A percentile compares a stretch with the other conserved stretches of the same genome.
phyloP scores from a whole-genome alignment of 2,797 vertebrate genomes.

The Etheostoma nigrum region DNA sequence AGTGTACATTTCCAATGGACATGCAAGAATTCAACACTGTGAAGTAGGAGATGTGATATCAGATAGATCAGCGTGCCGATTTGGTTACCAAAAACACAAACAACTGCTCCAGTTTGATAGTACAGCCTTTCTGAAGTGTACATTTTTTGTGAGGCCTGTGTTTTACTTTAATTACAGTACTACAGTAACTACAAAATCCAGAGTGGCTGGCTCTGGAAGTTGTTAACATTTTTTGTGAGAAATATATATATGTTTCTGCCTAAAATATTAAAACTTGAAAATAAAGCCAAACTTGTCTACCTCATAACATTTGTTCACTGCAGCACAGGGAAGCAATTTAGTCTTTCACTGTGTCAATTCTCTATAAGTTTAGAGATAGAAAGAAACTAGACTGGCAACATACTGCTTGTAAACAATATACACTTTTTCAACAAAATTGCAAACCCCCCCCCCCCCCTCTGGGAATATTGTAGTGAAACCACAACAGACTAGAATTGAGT shows the following conservation, averaged over 20 bases:
- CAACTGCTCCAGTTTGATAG: not conserved
- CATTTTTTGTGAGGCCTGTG: not conserved
- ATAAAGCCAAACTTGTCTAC: constrained; percentile 13
- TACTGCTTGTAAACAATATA: not conserved
- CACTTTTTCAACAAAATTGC: not conserved
- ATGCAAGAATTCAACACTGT: not conserved
- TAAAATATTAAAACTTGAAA: constrained; percentile 20
- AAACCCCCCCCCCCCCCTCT: not conserved
- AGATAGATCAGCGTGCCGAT: not conserved
- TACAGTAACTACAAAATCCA: too few relatives aligned
- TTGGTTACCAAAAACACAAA: not conserved
- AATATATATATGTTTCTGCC: constrained; percentile 19
- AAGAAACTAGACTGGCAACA: not conserved
- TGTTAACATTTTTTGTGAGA: constrained; percentile 37
- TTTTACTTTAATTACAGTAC: too few relatives aligned
- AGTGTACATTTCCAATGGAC: not conserved
- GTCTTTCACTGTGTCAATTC: constrained; percentile 9
- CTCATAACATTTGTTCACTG: constrained; percentile 21
- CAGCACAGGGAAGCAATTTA: constrained; percentile 2
- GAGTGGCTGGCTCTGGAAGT: not conserved
- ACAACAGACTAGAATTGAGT: not conserved
- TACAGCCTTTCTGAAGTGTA: not conserved
- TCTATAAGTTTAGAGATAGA: constrained; percentile 8
- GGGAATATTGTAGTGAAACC: not conserved
- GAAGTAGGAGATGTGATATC: not conserved